phyloP scores from a whole-genome alignment of 92 coral and sea anemone species.

The Zoanthus sociatus region DNA sequence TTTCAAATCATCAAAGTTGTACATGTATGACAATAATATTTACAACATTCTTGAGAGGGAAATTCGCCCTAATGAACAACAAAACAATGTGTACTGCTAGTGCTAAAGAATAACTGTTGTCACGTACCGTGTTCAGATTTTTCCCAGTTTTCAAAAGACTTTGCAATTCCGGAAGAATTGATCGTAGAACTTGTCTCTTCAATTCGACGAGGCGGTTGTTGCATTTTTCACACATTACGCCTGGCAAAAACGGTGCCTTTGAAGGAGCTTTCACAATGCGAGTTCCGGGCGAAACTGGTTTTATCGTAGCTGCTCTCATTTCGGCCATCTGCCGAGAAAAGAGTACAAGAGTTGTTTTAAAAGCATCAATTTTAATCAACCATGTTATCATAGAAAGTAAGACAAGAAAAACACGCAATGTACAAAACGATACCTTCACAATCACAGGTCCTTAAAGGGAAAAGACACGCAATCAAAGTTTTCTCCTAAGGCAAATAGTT shows the following conservation, averaged over 20 bases:
- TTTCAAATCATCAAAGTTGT: neutral
- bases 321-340: constrained; percentile 76
- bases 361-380: neutral
- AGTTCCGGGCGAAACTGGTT: constrained; percentile 34
- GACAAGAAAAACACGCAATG: neutral
- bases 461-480: constrained; percentile 19
- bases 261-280: constrained; percentile 18
- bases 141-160: constrained; percentile 86
- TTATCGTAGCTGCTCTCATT: constrained; percentile 69
- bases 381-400: neutral
- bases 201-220: constrained; percentile 93
- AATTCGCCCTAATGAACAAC: neutral
- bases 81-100: neutral
- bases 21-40: neutral
- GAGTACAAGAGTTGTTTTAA: neutral
- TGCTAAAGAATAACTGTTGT: neutral
- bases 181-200: constrained; percentile 87
- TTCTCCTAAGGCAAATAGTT: constrained; percentile 33
- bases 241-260: constrained; percentile 61
- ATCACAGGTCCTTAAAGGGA: neutral
- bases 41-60: constrained; percentile 9
- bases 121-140: constrained; percentile 57
- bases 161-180: constrained; percentile 94
- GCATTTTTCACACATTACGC: constrained; percentile 98
- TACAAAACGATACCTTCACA: constrained; percentile 4